Evolutionary conservation across 2,888 invertebrate species (phyloP), one percentile per base, ranked within the genome.

Genomic region (Scaptodrosophila latifasciaeformis): DNA sequence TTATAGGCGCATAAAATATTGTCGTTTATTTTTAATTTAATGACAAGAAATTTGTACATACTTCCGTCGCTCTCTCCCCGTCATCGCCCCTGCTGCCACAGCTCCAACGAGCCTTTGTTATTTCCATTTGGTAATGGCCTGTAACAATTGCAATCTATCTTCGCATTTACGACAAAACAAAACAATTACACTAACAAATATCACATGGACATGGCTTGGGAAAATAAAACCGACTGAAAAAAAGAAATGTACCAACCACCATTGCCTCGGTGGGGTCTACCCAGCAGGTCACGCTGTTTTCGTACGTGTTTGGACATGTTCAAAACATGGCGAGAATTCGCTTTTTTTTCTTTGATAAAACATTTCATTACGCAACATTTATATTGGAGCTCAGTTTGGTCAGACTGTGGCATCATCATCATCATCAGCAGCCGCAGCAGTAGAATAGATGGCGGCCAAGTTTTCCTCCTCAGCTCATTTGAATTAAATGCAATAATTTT

Each of bases 21-120:
- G 75, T 78, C 78, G 81, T 75, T 74, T 74, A 80, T 80, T 80
- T 80, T 76, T 80, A 80, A 76, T 76, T 76, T 76, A 76, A 76
- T 80, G 75, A 76, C 78, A 68, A 75, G 75, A 68, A 74, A 61
- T 67, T 74, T 67, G 70, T 69, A 48, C 59, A 48, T 54, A 34
- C 54, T 47, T 52, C 12, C 43, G 9, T 17, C 15, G 30, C 12
- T 10, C 2, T 34, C 44, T 52, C 49, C 12, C 13, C 12, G 42
- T 46, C 42, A 18, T 17, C 31, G 37, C 45, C 37, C 15, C 18
- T 18, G 19, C 54, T 12, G 1, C 2, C 27, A 9, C 34, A 13
- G 34, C 34, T 34, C 12, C n/a, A n/a, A n/a, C n/a, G n/a, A n/a
- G n/a, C n/a, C n/a, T n/a, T n/a, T 34, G 66, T 62, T 62, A 65